A percentile compares a stretch with the other conserved stretches of the same genome.
Evolutionary conservation across 2,797 vertebrate species (phyloP).

Genomic region (Ammospiza maritima): DNA sequence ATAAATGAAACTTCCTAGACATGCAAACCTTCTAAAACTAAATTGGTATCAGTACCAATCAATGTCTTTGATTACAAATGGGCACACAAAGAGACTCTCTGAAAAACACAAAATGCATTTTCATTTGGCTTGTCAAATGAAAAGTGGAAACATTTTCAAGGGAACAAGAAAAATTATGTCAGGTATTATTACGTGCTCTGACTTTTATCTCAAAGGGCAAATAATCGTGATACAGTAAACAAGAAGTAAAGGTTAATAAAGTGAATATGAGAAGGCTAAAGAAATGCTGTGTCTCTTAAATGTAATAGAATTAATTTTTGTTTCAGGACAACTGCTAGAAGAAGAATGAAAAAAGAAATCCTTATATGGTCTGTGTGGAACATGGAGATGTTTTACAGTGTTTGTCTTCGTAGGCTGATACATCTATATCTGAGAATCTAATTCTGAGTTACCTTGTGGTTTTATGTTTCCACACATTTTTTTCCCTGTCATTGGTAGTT

Average conservation of each 20-base stretch:
- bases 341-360: background rate
- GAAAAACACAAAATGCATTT: background rate
- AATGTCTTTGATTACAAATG: background rate
- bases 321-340: background rate
- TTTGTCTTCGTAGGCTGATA: background rate
- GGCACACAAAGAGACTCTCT: fast-evolving
- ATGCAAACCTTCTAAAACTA: background rate
- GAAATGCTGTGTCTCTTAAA: background rate
- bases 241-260: background rate
- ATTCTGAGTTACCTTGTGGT: background rate
- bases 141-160: background rate
- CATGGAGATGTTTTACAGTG: background rate
- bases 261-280: background rate
- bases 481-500: background rate
- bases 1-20: background rate
- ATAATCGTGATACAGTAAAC: background rate
- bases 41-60: background rate
- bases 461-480: background rate
- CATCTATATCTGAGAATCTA: background rate
- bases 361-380: background rate
- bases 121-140: background rate
- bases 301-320: background rate
- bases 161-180: background rate
- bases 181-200: background rate
- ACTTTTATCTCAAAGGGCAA: background rate